phyloP scores from a whole-genome alignment of 2,113 vertebrate species.

The Himantopus leucocephalus region DNA sequence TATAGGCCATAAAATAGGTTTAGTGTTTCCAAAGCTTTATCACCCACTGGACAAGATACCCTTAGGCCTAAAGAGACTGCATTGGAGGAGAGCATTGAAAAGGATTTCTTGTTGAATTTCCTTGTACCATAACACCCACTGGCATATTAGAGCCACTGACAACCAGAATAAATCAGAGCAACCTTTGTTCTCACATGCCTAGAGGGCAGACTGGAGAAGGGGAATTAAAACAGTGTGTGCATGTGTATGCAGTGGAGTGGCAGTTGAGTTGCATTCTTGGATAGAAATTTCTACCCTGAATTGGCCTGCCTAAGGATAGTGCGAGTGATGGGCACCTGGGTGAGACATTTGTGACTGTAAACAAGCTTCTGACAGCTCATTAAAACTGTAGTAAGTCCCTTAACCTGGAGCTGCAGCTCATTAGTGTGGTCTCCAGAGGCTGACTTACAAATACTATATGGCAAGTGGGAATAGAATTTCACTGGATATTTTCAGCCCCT shows the following conservation, averaged over 20 bases:
- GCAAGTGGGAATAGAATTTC: neutral
- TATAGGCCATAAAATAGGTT: neutral
- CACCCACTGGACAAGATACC: neutral
- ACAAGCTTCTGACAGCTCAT: conserved; percentile 39
- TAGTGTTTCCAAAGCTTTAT: neutral
- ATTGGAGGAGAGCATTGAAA: neutral
- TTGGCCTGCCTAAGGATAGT: neutral
- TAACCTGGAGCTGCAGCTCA: conserved; percentile 25
- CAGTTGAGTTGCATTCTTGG: neutral
- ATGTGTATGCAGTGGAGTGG: neutral
- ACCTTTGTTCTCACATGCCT: neutral
- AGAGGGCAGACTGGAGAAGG: neutral
- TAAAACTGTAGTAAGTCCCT: neutral
- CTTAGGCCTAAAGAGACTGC: neutral
- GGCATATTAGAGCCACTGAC: neutral
- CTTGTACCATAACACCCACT: neutral
- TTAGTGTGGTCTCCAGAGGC: conserved; percentile 28
- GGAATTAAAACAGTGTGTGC: neutral
- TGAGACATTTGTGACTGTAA: conserved; percentile 41
- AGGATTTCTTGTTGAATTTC: neutral
- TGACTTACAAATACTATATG: neutral
- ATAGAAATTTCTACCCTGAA: neutral
- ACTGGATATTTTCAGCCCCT: neutral
- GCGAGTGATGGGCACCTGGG: neutral
- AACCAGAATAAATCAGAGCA: neutral